Conservation (phyloP, 1,140 invertebrate genomes). For the Heliconius nattereri region DNA sequence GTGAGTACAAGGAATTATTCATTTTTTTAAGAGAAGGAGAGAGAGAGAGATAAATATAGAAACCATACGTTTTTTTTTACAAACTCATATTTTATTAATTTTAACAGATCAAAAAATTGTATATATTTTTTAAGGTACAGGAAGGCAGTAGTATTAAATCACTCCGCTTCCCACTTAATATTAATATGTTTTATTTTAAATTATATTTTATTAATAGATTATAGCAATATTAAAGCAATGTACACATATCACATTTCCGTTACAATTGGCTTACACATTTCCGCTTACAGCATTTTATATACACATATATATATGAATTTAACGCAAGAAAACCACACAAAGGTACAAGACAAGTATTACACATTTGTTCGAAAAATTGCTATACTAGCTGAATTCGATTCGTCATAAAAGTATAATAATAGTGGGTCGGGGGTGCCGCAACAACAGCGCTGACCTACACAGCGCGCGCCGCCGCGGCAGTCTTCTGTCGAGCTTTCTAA, state of each 20-base stretch:
- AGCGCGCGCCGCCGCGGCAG: conserved; percentile 79
- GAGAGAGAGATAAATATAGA: conserved; percentile 58
- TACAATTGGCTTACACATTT: no score
- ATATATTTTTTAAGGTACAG: background rate
- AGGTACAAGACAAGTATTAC: conserved; percentile 23
- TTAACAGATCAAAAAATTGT: no score
- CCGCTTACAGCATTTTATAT: background rate
- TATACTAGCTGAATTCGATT: conserved; percentile 70
- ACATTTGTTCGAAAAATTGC: conserved; percentile 49
- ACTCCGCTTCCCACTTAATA: no score
- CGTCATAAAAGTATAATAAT: conserved; percentile 81
- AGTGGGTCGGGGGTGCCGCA: conserved; percentile 77
- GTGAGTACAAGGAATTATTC: background rate
- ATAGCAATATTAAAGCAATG: no score
- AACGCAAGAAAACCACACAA: background rate
- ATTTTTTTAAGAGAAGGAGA: conserved; percentile 59
- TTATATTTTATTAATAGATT: background rate
- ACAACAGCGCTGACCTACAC: conserved; percentile 73
- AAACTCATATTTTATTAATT: no score
- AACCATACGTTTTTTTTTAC: no score
- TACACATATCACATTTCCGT: no score
- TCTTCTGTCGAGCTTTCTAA: conserved; percentile 78
- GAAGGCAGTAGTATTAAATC: no score
- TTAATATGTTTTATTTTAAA: background rate
- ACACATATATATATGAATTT: background rate